Conservation (phyloP, 2,888 invertebrate species). For the Pseudococcus longispinus region DNA sequence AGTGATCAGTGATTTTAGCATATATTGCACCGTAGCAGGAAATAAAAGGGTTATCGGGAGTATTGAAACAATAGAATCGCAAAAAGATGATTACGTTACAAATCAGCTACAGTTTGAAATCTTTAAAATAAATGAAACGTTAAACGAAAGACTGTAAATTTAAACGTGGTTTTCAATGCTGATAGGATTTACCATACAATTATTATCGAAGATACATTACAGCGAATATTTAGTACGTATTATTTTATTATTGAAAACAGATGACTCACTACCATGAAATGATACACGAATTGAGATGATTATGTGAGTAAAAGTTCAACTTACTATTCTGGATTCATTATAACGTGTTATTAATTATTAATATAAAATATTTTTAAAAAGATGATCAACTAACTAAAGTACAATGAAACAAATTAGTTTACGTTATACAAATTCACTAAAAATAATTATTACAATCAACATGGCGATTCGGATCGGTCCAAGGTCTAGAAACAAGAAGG, state of each 20-base stretch:
- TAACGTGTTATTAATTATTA: not conserved
- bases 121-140: not conserved
- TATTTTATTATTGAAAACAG: constrained; percentile 14
- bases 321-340: constrained; percentile 50
- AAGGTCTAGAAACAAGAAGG: not conserved
- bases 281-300: not conserved
- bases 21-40: not conserved
- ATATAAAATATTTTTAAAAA: not conserved
- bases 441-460: constrained; percentile 37
- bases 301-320: not conserved
- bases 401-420: not conserved
- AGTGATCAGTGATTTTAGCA: not conserved
- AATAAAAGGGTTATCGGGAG: not conserved
- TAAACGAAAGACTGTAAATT: too few species aligned
- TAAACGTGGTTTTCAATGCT: too few species aligned
- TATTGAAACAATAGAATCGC: not conserved
- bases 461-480: constrained; percentile 36
- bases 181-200: too few species aligned
- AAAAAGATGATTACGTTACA: not conserved
- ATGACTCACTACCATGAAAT: constrained; percentile 47
- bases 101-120: not conserved
- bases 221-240: constrained; percentile 11
- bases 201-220: not conserved
- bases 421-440: constrained; percentile 27
- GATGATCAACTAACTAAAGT: not conserved